Conservation (phyloP, 2,797 vertebrate species). For the Syngnathus acus region DNA sequence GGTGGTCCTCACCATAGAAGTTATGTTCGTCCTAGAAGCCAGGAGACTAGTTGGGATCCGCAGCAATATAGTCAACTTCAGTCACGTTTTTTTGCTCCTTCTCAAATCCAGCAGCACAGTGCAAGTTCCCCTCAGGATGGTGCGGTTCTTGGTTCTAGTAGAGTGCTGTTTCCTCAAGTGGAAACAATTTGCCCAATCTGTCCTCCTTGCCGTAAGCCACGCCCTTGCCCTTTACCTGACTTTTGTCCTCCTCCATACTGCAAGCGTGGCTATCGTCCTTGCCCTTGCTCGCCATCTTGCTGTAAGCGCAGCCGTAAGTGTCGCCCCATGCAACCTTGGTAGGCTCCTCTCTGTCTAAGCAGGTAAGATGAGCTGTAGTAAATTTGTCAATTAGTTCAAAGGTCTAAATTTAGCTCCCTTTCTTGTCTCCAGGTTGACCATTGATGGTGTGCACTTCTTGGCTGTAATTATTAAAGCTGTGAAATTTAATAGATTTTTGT, state of each 20-base stretch:
- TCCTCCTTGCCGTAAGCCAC: background rate
- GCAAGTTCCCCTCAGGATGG: background rate
- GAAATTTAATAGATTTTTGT: too few species aligned
- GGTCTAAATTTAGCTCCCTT: background rate
- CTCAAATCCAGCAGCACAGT: background rate
- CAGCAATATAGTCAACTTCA: background rate
- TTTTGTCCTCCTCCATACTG: background rate
- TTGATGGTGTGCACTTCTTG: background rate
- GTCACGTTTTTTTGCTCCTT: too few species aligned
- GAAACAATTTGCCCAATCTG: background rate
- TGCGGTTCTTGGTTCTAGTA: background rate
- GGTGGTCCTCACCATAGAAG: background rate
- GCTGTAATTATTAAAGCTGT: too few species aligned
- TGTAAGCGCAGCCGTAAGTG: background rate
- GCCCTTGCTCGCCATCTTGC: background rate
- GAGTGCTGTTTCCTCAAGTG: too few species aligned
- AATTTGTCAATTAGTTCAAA: background rate
- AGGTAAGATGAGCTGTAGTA: background rate
- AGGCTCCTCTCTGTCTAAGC: background rate
- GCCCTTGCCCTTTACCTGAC: background rate
- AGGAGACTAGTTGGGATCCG: background rate
- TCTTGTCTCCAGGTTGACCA: background rate
- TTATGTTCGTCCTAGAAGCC: background rate
- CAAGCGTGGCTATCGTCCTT: background rate
- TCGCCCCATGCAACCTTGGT: background rate